A percentile compares a stretch with the other conserved stretches of the same genome.
Conservation (phyloP, 2,797 vertebrate genomes). For the Manis javanica region DNA sequence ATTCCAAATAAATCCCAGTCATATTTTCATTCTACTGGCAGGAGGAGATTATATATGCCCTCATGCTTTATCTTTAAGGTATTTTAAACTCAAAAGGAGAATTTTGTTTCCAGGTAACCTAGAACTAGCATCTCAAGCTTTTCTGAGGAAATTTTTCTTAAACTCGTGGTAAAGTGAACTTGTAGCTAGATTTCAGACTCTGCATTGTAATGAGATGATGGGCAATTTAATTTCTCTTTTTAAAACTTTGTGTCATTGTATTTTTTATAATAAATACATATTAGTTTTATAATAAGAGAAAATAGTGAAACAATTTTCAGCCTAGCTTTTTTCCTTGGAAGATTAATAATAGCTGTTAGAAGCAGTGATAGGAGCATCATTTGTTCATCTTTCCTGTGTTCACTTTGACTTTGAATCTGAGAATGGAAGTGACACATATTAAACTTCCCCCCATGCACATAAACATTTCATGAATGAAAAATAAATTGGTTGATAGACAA, state of each 20-base stretch:
- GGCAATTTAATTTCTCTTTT: neutral
- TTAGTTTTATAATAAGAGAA: neutral
- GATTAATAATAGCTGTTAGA: neutral
- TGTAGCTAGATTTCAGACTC: neutral
- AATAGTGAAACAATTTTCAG: neutral
- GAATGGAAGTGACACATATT: neutral
- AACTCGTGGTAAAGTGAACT: neutral
- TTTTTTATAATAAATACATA: slow-evolving; percentile 11
- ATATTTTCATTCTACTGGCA: neutral
- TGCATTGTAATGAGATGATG: neutral
- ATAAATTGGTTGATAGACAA: neutral
- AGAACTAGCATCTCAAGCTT: slow-evolving; percentile 7
- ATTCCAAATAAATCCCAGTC: neutral
- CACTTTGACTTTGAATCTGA: neutral
- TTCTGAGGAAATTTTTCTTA: neutral
- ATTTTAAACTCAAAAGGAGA: neutral
- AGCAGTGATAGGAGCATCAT: neutral
- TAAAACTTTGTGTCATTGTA: neutral
- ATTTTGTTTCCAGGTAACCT: slow-evolving; percentile 10
- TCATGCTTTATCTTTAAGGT: neutral
- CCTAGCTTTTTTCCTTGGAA: neutral
- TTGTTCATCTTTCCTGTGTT: neutral
- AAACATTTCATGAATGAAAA: slow-evolving; percentile 24
- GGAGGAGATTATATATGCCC: neutral
- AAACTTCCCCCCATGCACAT: neutral